Evolutionary conservation across 2,797 vertebrate species (phyloP).

Genomic region (Paguma larvata): DNA sequence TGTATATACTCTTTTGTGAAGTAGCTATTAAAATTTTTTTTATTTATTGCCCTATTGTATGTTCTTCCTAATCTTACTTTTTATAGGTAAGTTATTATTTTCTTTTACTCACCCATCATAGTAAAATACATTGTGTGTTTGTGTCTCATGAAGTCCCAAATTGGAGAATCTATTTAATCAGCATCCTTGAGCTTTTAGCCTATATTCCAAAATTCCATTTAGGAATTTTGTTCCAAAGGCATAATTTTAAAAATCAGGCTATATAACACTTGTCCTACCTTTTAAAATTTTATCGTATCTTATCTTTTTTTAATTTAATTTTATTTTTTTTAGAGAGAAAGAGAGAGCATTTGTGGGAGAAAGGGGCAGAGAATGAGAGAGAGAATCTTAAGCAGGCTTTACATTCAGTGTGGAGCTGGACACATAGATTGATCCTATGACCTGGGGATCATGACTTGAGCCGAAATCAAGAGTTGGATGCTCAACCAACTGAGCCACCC

Average conservation of each 20-base stretch:
- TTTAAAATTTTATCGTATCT: not conserved
- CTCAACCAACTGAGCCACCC: too few relatives aligned
- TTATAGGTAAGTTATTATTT: not conserved
- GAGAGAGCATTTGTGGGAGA: too few relatives aligned
- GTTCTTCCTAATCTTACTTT: not conserved
- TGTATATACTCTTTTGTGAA: not conserved
- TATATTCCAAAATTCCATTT: not conserved
- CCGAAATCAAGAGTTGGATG: too few relatives aligned
- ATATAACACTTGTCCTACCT: not conserved
- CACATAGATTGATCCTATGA: too few relatives aligned
- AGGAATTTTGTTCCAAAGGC: not conserved
- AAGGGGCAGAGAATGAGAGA: too few relatives aligned
- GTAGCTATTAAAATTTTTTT: not conserved
- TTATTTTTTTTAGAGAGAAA: too few relatives aligned
- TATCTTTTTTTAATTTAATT: too few relatives aligned
- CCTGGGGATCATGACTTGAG: too few relatives aligned
- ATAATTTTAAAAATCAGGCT: not conserved
- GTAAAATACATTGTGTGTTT: not conserved
- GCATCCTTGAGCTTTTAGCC: not conserved
- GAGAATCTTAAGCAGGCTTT: too few relatives aligned
- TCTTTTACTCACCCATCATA: not conserved
- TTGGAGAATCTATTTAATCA: not conserved
- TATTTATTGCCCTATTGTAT: not conserved
- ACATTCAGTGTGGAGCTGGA: too few relatives aligned
- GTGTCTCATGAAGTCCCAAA: not conserved